These are phyloP conservation scores for Agrochola litura DNA, from an alignment of 2,888 invertebrate genomes.

Conservation along the genomic window DNA sequence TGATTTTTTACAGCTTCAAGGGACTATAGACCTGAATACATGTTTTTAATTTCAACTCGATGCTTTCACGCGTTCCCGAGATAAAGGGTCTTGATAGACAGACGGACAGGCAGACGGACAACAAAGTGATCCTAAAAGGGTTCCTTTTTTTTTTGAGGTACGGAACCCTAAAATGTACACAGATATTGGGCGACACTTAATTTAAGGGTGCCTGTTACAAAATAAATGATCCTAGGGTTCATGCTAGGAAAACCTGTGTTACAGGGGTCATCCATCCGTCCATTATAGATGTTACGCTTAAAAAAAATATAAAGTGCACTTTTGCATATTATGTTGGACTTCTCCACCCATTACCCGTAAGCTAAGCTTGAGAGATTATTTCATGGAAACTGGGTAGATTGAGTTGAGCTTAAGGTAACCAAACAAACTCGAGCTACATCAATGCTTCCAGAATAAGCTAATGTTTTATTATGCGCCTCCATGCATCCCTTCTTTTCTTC, in stretches of 20 bases:
- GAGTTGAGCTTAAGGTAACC: background rate
- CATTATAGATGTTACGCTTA: no score
- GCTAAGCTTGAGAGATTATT: conserved; percentile 12
- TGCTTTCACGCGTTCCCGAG: no score
- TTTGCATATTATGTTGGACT: background rate
- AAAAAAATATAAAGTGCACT: no score
- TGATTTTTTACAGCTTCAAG: no score
- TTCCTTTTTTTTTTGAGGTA: no score
- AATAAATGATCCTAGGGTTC: background rate
- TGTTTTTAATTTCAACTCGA: no score
- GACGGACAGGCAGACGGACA: no score
- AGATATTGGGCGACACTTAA: background rate
- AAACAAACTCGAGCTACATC: conserved; percentile 18
- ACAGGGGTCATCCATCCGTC: no score
- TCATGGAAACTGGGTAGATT: background rate
- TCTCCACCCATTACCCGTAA: background rate
- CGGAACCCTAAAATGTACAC: no score
- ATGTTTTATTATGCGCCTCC: conserved; percentile 20
- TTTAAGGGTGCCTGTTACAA: background rate
- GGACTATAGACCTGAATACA: no score
- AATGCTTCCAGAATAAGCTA: conserved; percentile 24
- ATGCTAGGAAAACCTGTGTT: background rate
- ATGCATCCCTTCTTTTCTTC: background rate
- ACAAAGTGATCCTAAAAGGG: no score
- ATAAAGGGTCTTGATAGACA: no score